These are phyloP conservation scores for Buphagus erythrorhynchus DNA, from an alignment of 2,797 vertebrate genomes.

Conservation along the genomic window DNA sequence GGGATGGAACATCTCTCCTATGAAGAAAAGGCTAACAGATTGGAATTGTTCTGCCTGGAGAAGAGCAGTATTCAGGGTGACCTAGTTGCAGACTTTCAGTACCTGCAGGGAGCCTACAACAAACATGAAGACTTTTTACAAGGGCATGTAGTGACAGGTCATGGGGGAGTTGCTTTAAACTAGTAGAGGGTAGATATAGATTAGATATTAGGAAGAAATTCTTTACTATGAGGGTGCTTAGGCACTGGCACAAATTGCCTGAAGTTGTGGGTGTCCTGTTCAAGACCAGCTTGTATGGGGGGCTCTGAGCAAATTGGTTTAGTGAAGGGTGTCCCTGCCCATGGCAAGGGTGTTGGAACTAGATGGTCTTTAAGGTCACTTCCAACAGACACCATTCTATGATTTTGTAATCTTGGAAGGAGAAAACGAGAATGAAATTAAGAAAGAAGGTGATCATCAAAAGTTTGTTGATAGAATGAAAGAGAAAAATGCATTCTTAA, in stretches of 20 bases:
- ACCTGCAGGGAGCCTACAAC: background rate
- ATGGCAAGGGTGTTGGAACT: background rate
- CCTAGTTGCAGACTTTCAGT: background rate
- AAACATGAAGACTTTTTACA: background rate
- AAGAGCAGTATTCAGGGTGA: background rate
- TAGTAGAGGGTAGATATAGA: background rate
- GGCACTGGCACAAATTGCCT: background rate
- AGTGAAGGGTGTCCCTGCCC: background rate
- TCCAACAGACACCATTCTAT: background rate
- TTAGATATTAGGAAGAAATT: background rate
- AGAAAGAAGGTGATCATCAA: background rate
- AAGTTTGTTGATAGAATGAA: background rate
- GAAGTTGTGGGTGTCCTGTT: background rate
- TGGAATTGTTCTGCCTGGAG: background rate
- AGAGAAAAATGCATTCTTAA: background rate
- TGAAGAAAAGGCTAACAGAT: background rate
- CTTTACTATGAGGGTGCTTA: background rate
- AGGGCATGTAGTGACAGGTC: background rate
- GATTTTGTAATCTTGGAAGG: background rate
- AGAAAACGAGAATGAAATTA: background rate
- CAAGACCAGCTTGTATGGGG: background rate
- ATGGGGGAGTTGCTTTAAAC: background rate
- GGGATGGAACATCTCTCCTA: background rate
- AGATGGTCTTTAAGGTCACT: background rate
- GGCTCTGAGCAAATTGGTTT: background rate